Evolutionary conservation across 2,113 vertebrate genomes (phyloP).

Genomic region (Osmerus mordax): DNA sequence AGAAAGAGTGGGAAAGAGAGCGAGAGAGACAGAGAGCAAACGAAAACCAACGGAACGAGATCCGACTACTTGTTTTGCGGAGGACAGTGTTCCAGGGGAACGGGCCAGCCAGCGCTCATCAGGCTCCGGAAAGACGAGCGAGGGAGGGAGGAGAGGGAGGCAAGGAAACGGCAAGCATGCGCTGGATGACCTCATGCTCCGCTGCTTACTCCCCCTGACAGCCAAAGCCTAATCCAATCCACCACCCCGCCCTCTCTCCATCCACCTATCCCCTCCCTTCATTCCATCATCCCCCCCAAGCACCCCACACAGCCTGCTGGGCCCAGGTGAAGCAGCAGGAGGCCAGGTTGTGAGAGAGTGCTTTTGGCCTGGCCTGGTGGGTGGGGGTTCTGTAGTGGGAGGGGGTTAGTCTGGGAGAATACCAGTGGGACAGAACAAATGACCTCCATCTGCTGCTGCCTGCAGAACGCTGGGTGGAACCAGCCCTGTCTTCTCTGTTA

Average conservation of each 20-base stretch:
- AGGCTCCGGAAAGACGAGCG: too few species aligned
- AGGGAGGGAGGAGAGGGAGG: slow-evolving; percentile 14
- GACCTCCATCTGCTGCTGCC: slow-evolving; percentile 73
- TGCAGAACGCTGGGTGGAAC: slow-evolving; percentile 77
- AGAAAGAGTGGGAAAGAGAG: slow-evolving; percentile 9
- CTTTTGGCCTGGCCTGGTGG: neutral
- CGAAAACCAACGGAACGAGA: slow-evolving; percentile 2
- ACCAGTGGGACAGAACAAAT: slow-evolving; percentile 74
- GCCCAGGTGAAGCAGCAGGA: neutral
- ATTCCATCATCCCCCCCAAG: slow-evolving; percentile 15
- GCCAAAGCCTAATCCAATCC: slow-evolving; percentile 18
- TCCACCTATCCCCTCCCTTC: slow-evolving; percentile 16
- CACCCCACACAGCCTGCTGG: neutral
- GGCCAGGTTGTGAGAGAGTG: slow-evolving; percentile 6
- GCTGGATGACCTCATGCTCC: slow-evolving; percentile 51
- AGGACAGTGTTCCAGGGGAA: slow-evolving; percentile 20
- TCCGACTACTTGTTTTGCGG: neutral
- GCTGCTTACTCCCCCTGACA: slow-evolving; percentile 26
- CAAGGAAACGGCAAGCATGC: slow-evolving; percentile 7
- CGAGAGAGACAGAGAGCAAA: slow-evolving; percentile 14
- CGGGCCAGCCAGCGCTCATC: neutral
- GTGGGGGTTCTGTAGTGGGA: neutral
- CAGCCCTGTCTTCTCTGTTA: slow-evolving; percentile 79
- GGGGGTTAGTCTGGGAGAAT: slow-evolving; percentile 48
- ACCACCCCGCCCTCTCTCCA: slow-evolving; percentile 8